Conservation (phyloP, 2,113 vertebrate species). For the Oceanodroma tethys region DNA sequence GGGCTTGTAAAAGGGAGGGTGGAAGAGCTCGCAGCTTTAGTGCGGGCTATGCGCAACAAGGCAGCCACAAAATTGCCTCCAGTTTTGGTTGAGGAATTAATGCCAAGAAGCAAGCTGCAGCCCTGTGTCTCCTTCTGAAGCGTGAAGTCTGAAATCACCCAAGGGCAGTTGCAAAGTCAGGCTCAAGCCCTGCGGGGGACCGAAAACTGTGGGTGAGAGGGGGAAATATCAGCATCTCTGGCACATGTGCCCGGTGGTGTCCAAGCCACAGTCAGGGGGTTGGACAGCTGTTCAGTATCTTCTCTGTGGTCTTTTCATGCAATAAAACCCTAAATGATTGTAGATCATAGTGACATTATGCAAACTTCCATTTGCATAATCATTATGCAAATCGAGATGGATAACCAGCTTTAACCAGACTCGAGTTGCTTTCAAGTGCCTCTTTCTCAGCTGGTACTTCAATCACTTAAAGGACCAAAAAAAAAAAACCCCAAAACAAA, state of each 20-base stretch:
- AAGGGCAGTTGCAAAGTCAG: not conserved
- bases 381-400: conserved; percentile 56
- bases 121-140: not conserved
- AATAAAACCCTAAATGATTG: not conserved
- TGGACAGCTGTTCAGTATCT: not conserved
- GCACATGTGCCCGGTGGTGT: accelerated
- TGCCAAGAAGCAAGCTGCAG: not conserved
- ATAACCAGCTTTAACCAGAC: conserved; percentile 56
- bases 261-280: accelerated
- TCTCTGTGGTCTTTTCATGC: not conserved
- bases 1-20: accelerated
- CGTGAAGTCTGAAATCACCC: not conserved
- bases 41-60: accelerated
- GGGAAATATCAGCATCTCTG: not conserved
- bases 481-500: not conserved
- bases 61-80: not conserved
- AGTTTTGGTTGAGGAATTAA: accelerated
- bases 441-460: conserved; percentile 1
- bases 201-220: accelerated
- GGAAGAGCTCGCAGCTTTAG: not conserved
- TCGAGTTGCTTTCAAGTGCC: conserved; percentile 29
- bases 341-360: conserved; percentile 18
- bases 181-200: not conserved
- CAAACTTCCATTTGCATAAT: conserved; percentile 4
- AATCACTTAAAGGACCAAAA: not conserved